Evolutionary conservation across 2,888 invertebrate genomes (phyloP), one percentile per base, ranked within the genome.

Genomic region (Girardia tigrina): DNA sequence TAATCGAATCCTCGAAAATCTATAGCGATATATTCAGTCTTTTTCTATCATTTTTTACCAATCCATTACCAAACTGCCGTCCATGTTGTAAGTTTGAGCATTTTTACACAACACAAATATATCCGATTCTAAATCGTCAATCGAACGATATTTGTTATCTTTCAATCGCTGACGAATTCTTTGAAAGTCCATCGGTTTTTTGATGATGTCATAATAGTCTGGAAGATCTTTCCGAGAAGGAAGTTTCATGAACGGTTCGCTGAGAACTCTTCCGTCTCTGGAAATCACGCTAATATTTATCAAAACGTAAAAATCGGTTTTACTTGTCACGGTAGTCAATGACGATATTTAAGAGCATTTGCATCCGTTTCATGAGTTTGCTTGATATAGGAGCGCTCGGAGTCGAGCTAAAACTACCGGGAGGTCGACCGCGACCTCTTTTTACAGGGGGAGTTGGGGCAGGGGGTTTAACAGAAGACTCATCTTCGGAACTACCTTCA

Each of bases 21-120:
- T 94, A 86, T 29, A 79, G 73, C 71, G 20, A n/a, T n/a, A n/a
- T n/a, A n/a, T n/a, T n/a, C n/a, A n/a, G n/a, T n/a, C n/a, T n/a
- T n/a, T n/a, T n/a, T n/a, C n/a, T n/a, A n/a, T n/a, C n/a, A n/a
- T n/a, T n/a, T n/a, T n/a, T n/a, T n/a, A n/a, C n/a, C n/a, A n/a
- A n/a, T n/a, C n/a, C 80, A 82, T 79, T 78, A 84, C 84, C 79
- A 82, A 79, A 0, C 94, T 95, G 6, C 90, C 90, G 84, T 97
- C 95, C 82, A 95, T 92, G 83, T 97, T 97, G 86, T 94, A 97
- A 2, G 90, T 90, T 84, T 97, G 97, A 1, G 97, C 97, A 85
- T 98, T 98, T 79, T 91, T 90, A 84, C 95, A 97, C 75, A 98
- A 86, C 79, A 94, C 89, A 87, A 91, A 90, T 82, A 98, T 94